phyloP scores from a whole-genome alignment of 2,797 vertebrate species.

The Phylloscopus collybita region DNA sequence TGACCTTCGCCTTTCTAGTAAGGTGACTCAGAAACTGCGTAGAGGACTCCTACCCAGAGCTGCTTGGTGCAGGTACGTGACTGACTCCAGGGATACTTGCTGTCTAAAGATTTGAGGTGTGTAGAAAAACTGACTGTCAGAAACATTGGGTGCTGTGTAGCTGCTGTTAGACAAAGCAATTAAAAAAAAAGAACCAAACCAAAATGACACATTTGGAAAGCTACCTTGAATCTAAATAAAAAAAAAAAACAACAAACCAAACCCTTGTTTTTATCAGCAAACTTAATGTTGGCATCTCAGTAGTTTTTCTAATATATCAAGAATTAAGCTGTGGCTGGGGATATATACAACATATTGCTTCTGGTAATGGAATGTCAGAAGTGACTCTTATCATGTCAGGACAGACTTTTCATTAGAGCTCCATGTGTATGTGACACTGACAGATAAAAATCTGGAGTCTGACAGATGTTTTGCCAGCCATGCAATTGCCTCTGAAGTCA shows the following conservation, averaged over 20 bases:
- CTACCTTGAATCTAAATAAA: background rate
- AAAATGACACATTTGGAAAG: background rate
- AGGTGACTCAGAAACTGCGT: background rate
- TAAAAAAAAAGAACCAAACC: background rate
- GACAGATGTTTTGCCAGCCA: background rate
- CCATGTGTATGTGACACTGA: background rate
- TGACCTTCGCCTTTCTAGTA: background rate
- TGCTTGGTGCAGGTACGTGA: background rate
- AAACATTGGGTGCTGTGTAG: background rate
- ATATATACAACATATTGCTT: background rate
- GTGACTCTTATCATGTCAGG: background rate
- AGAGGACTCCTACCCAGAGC: background rate
- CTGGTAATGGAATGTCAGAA: background rate
- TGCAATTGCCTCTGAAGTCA: background rate
- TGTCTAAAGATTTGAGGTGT: background rate
- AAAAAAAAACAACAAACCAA: background rate
- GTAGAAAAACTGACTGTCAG: background rate
- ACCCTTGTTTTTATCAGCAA: background rate
- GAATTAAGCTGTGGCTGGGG: background rate
- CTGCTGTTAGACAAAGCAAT: background rate
- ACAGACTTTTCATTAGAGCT: background rate
- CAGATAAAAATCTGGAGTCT: background rate
- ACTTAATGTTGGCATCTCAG: background rate
- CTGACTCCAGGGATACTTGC: background rate
- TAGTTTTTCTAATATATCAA: background rate